Percentiles rank a stretch among this genome's conserved stretches.
Evolutionary conservation across 1,140 invertebrate genomes (phyloP).

Genomic region (Dolichoris vasculosae): DNA sequence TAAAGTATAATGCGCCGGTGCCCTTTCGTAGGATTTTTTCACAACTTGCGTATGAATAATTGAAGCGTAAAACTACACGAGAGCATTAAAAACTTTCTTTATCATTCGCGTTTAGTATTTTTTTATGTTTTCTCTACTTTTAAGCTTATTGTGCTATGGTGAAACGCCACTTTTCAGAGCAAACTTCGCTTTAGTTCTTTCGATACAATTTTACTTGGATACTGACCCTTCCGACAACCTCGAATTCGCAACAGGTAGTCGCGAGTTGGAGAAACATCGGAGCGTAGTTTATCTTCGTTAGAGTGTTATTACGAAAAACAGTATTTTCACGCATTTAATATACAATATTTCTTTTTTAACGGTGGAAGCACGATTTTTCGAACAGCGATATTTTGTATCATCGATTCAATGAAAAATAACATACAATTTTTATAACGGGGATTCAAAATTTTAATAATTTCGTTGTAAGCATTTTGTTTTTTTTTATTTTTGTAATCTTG

Average conservation of each 20-base stretch:
- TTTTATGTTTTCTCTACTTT: background rate
- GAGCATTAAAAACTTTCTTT: conserved; percentile 34
- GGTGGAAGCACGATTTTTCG: too few species aligned
- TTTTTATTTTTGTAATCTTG: too few species aligned
- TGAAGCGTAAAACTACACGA: conserved; percentile 32
- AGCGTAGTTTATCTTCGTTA: background rate
- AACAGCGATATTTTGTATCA: too few species aligned
- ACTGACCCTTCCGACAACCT: background rate
- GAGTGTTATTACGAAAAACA: too few species aligned
- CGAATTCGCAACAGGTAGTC: background rate
- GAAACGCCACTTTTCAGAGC: background rate
- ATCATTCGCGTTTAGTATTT: conserved; percentile 36
- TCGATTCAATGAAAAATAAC: too few species aligned
- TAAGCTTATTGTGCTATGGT: background rate
- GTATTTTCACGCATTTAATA: too few species aligned
- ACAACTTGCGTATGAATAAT: conserved; percentile 32
- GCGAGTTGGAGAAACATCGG: too few species aligned
- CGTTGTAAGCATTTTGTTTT: too few species aligned
- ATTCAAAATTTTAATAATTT: too few species aligned
- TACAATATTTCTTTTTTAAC: too few species aligned
- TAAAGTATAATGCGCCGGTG: conserved; percentile 26
- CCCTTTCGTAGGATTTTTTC: conserved; percentile 18
- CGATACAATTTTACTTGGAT: conserved; percentile 4
- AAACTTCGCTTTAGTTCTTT: background rate
- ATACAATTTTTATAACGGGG: too few species aligned